Conservation (phyloP, 2,888 invertebrate species). For the Piscicola geometra region DNA sequence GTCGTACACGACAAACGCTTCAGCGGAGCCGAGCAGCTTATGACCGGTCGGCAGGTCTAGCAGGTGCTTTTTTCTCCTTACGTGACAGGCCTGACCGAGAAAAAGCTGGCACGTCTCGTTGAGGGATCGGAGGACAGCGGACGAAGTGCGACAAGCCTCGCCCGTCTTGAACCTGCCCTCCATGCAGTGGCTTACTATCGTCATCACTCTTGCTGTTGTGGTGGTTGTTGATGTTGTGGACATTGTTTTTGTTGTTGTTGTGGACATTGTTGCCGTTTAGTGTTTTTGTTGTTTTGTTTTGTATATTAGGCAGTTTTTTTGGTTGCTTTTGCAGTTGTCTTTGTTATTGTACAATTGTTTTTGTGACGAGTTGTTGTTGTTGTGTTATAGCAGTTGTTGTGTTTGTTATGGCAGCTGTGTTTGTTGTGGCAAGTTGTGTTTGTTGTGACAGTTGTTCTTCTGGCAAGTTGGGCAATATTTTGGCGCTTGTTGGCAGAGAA, state of each 20-base stretch:
- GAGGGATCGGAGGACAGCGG: constrained; percentile 26
- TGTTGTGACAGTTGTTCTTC: no score
- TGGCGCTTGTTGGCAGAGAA: no score
- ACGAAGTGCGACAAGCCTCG: constrained; percentile 19
- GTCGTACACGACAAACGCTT: constrained; percentile 33
- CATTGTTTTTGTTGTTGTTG: background rate
- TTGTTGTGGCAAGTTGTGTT: no score
- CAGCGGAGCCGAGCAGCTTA: constrained; percentile 25
- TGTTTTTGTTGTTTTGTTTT: background rate
- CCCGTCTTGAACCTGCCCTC: constrained; percentile 31
- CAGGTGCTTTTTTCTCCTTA: constrained; percentile 25
- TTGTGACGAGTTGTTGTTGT: no score
- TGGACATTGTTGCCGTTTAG: background rate
- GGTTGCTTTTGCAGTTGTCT: no score
- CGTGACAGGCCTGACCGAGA: constrained; percentile 35
- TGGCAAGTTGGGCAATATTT: no score
- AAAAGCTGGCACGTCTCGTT: constrained; percentile 26
- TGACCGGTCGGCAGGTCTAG: constrained; percentile 27
- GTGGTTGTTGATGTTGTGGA: background rate
- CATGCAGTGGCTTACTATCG: constrained; percentile 20
- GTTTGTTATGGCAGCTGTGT: no score
- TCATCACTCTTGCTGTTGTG: constrained; percentile 5
- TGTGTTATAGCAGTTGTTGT: no score
- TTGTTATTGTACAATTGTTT: no score
- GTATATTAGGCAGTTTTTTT: no score